Evolutionary conservation across 2,797 vertebrate genomes (phyloP), one percentile per base, ranked within the genome.

Genomic region (Adrianichthys oophorus): DNA sequence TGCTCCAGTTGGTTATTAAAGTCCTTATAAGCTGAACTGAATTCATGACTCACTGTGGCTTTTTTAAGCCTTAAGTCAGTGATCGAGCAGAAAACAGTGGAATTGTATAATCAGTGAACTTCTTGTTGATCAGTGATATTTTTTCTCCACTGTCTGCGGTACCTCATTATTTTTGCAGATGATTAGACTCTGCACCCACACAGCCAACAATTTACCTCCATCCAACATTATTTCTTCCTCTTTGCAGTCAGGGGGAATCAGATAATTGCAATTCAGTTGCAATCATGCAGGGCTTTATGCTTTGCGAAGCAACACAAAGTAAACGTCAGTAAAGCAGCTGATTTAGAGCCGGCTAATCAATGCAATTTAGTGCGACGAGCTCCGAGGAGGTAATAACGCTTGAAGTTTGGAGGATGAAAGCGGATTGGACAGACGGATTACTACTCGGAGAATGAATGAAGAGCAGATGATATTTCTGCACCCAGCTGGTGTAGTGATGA

Each of bases 301-400:
- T 83, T 79, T 60, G 66, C 69, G 44, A 79, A 75, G 87, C 82
- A 75, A 72, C 44, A 56, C 80, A 65, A 64, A 66, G 52, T 76
- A 72, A 86, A 86, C 80, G 82, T 82, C 87, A 90, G 89, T 90
- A 86, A 88, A 85, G 69, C 60, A 75, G 79, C 80, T 84, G 84
- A 91, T 90, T 88, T 80, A 79, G 76, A 84, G 76, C 51, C 26
- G n/a, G 56, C 77, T 85, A 85, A 90, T 91, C 87, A 82, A 87
- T 88, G 85, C 78, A 85, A 86, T 88, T 90, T 85, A 76, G 81
- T 48, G 64, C 65, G 49, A 83, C 78, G 82, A 78, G 79, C 66
- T 86, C 72, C 76, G 75, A 65, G 79, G 86, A 90, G 81, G 83
- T 85, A 88, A 86, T 87, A 83, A 83, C 55, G 71, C 79, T 82